phyloP scores from a whole-genome alignment of 2,888 invertebrate genomes.

The Cheilosia vulpina region DNA sequence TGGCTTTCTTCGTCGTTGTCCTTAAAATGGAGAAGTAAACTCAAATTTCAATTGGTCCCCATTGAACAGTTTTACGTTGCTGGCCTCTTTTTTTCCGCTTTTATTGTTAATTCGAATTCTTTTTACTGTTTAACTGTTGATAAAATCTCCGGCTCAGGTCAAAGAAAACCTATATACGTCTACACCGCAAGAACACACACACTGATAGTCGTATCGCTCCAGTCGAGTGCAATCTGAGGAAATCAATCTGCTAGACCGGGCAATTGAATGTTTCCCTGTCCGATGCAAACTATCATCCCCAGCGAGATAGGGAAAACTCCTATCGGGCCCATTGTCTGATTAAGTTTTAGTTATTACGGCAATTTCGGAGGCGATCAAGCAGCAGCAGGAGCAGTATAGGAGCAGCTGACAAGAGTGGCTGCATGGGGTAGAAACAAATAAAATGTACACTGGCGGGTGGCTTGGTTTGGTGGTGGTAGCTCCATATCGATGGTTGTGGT shows the following conservation, averaged over 20 bases:
- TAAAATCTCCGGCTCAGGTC: slow-evolving; percentile 56
- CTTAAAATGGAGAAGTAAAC: slow-evolving; percentile 30
- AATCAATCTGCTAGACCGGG: slow-evolving; percentile 66
- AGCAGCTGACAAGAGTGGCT: slow-evolving; percentile 20
- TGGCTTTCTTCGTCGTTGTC: slow-evolving; percentile 2
- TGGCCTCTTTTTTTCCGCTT: slow-evolving; percentile 54
- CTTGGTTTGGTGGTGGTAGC: slow-evolving; percentile 13
- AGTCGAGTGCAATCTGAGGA: slow-evolving; percentile 60
- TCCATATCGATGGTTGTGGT: slow-evolving; percentile 51
- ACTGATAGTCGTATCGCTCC: slow-evolving; percentile 5
- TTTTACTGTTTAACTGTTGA: slow-evolving; percentile 63
- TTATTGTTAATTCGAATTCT: slow-evolving; percentile 57
- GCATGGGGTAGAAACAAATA: slow-evolving; percentile 59
- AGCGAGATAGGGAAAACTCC: slow-evolving; percentile 16
- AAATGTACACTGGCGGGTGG: slow-evolving; percentile 41
- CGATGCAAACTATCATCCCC: slow-evolving; percentile 3
- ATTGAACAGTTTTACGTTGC: slow-evolving; percentile 67
- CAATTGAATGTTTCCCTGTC: slow-evolving; percentile 68
- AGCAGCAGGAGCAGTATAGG: slow-evolving; percentile 19
- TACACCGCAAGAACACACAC: slow-evolving; percentile 34
- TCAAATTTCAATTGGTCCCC: slow-evolving; percentile 66
- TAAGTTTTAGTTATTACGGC: slow-evolving; percentile 73
- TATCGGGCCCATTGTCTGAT: slow-evolving; percentile 69
- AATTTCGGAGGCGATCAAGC: slow-evolving; percentile 68
- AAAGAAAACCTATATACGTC: slow-evolving; percentile 18